Evolutionary conservation across 1,140 invertebrate genomes (phyloP), one percentile per base, ranked within the genome.

Genomic region (Zaprionus ornatus): DNA sequence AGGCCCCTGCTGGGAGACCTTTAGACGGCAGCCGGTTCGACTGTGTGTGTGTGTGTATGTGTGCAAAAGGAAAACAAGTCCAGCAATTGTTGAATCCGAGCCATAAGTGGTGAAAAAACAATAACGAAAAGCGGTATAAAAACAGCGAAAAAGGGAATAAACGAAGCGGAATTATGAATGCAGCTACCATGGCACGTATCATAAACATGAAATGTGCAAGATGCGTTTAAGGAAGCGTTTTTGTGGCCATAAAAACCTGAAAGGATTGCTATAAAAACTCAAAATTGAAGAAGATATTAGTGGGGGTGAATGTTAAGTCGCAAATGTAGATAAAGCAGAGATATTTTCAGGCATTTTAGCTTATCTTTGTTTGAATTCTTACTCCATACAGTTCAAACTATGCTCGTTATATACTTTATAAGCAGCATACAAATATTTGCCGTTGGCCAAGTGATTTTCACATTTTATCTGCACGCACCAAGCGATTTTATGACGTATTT

Each of bases 401-500:
- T 17, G 40, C 40, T 17, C 5, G 40, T 9, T 15, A 57, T 2
- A 27, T 27, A 29, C 12, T 55, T 55, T 29, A 55, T 54, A 68
- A 7, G 17, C 19, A 17, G 19, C 9, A 21, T 50, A 42, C 15
- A 52, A 48, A 45, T 32, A 17, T 35, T 7, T n/a, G 15, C 12
- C 21, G 19, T 12, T 42, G n/a, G 27, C 40, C 42, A 48, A 35
- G 29, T 37, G 29, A 55, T 25, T 68, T 27, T 13, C 13, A 37
- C 23, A 74, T 69, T 37, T 54, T 54, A 62, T 52, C n/a, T 56
- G 13, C 13, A 32, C 15, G 10, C 21, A n/a, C 40, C 29, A 48
- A 65, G 87, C 67, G 56, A 40, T 74, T 80, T 88, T 77, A 86
- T 83, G 69, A 63, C 32, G 25, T 80, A 80, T 83, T 88, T 88